Evolutionary conservation across 1,140 invertebrate species (phyloP).

Genomic region (Leptinotarsa undecemlineata): DNA sequence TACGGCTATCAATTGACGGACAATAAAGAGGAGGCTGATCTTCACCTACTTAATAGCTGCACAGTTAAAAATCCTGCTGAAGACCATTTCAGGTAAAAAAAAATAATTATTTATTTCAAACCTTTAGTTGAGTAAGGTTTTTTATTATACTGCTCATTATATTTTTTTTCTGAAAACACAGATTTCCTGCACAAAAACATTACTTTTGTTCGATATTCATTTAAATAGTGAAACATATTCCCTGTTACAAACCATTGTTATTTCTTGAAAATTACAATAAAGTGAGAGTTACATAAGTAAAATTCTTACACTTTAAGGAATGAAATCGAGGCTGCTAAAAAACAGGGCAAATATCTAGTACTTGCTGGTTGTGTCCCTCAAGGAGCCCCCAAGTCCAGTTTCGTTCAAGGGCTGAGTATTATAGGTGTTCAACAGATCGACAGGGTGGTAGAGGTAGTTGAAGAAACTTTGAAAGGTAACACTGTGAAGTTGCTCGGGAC

Average conservation of each 20-base stretch:
- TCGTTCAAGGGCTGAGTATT: constrained; percentile 82
- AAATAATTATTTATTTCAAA: background rate
- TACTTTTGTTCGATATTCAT: too few relatives aligned
- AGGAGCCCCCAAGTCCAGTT: constrained; percentile 74
- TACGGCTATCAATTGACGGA: constrained; percentile 88
- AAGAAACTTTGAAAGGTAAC: constrained; percentile 94
- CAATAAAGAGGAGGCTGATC: constrained; percentile 79
- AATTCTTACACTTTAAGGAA: constrained; percentile 62
- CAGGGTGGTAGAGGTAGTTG: constrained; percentile 97
- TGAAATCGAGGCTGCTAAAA: constrained; percentile 80
- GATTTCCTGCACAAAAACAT: too few relatives aligned
- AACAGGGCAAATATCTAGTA: constrained; percentile 82
- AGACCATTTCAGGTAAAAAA: constrained; percentile 81
- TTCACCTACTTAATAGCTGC: constrained; percentile 97
- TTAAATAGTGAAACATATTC: too few relatives aligned
- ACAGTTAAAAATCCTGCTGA: constrained; percentile 97
- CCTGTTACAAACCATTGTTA: too few relatives aligned
- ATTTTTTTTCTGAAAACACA: background rate
- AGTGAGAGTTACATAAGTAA: too few relatives aligned
- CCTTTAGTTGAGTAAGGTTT: too few relatives aligned
- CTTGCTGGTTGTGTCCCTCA: constrained; percentile 97
- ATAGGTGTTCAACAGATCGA: constrained; percentile 98
- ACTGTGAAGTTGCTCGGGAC: constrained; percentile 81
- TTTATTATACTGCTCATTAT: too few relatives aligned
- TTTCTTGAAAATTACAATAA: too few relatives aligned